Base-by-base conservation (phyloP, 2,797 vertebrate species). In the Eospalax fontanierii region DNA sequence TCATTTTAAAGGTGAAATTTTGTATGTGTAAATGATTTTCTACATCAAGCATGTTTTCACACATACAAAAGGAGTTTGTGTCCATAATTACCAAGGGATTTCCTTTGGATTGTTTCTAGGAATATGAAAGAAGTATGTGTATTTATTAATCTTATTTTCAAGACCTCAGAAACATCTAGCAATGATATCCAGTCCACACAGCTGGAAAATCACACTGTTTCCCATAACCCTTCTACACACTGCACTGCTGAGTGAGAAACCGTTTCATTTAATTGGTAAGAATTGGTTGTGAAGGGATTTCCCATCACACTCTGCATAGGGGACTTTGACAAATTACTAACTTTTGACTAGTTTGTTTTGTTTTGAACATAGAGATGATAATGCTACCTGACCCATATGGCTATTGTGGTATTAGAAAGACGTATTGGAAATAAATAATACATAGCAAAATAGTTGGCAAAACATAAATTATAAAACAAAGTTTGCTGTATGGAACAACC, bases 1-100 rank as follows among this genome's bases (percentile, higher is more conserved):
- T 88, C 83, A 75, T 70, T 87, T 89, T 76, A 26, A 88, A 76
- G 73, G 80, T 40, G 33, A n/a, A 68, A 91, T 70, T 93, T 87
- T 87, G 26, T 65, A 89, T 91, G 89, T 95, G 38, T 50, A 89
- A 95, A 92, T 92, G 35, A 82, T 9, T 40, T 90, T 91, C 50
- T 68, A 4, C 40, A 93, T 94, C 71, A 90, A 65, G 84, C 80
- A 65, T 88, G 78, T 85, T 61, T 90, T 85, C 38, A 80, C 9
- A 80, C 33, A 50, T 50, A n/a, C 22, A 26, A 50, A 84, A 68
- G 33, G 21, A 86, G 0, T 89, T 35, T 59, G 22, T 74, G 21
- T 68, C 57, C 65, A 19, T 73, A 87, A 92, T 61, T 61, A 40
- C 30, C 21, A 40, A 70, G 38, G 10, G 61, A 70, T 40, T 87